Conservation (phyloP, 2,113 vertebrate species). For the Gnathonemus echidnorhynchus region DNA sequence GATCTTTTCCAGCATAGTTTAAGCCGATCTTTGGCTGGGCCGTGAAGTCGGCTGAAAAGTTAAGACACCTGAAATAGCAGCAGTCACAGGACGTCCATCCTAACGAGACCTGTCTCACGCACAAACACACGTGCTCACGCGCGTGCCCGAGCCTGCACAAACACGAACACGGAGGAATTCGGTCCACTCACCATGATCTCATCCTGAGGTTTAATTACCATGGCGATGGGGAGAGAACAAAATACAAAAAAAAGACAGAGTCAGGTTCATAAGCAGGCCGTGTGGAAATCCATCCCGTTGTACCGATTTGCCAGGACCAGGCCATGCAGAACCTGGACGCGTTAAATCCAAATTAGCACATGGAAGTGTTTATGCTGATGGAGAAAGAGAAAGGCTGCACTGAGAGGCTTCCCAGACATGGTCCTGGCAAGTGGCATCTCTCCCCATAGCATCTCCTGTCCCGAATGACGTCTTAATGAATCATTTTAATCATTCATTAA, state of each 20-base stretch:
- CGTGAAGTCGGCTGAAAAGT: not conserved
- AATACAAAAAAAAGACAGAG: constrained; percentile 45
- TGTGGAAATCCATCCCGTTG: not conserved
- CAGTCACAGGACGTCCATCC: not conserved
- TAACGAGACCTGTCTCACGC: not conserved
- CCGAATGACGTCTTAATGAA: not conserved
- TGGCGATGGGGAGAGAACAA: constrained; percentile 72
- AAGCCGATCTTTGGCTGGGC: not conserved
- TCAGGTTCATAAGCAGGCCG: constrained; percentile 23
- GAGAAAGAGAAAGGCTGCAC: not conserved
- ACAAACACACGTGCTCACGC: not conserved
- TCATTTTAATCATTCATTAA: not conserved
- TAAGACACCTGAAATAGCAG: not conserved
- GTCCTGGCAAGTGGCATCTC: not conserved
- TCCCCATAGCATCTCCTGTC: not conserved
- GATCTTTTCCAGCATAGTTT: not conserved
- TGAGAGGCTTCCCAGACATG: not conserved
- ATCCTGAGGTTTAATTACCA: constrained; percentile 77
- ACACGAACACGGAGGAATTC: constrained; percentile 15
- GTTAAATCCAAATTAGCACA: not conserved
- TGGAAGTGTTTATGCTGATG: not conserved
- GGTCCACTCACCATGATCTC: constrained; percentile 83
- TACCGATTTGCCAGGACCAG: not conserved
- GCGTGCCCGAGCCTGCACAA: not conserved
- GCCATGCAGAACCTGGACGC: not conserved